phyloP scores from a whole-genome alignment of 2,888 invertebrate genomes.

The Lasioglossum pauxillum region DNA sequence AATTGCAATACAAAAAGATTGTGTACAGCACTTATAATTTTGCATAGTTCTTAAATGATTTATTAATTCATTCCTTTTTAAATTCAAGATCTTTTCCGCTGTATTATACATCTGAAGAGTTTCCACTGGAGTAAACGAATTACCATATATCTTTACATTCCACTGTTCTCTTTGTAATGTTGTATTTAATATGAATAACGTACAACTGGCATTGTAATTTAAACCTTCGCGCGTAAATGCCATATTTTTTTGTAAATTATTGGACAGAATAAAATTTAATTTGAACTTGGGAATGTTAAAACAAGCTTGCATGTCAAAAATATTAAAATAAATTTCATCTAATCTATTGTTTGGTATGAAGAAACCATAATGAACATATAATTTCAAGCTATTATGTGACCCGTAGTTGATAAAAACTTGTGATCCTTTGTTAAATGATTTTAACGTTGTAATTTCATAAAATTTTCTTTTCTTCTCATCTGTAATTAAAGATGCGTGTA shows the following conservation, averaged over 20 bases:
- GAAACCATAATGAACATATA: conserved; percentile 96
- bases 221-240: conserved; percentile 88
- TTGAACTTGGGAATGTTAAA: conserved; percentile 82
- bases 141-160: conserved; percentile 76
- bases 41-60: conserved; percentile 69
- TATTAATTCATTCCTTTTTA: conserved; percentile 67
- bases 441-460: conserved; percentile 86
- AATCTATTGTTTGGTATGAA: conserved; percentile 89
- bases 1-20: conserved; percentile 75
- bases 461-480: conserved; percentile 80
- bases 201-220: conserved; percentile 88
- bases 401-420: conserved; percentile 97
- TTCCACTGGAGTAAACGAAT: conserved; percentile 71
- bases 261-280: conserved; percentile 88
- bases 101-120: conserved; percentile 56
- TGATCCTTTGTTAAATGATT: conserved; percentile 86
- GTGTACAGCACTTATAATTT: conserved; percentile 56
- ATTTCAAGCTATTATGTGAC: conserved; percentile 90
- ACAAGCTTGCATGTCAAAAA: conserved; percentile 86
- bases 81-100: conserved; percentile 68
- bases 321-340: conserved; percentile 88
- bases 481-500: conserved; percentile 84
- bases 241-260: conserved; percentile 87
- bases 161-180: conserved; percentile 63
- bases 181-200: conserved; percentile 74